These are phyloP conservation scores for Pyrocoelia pectoralis DNA, from an alignment of 2,888 invertebrate species.

Conservation along the genomic window DNA sequence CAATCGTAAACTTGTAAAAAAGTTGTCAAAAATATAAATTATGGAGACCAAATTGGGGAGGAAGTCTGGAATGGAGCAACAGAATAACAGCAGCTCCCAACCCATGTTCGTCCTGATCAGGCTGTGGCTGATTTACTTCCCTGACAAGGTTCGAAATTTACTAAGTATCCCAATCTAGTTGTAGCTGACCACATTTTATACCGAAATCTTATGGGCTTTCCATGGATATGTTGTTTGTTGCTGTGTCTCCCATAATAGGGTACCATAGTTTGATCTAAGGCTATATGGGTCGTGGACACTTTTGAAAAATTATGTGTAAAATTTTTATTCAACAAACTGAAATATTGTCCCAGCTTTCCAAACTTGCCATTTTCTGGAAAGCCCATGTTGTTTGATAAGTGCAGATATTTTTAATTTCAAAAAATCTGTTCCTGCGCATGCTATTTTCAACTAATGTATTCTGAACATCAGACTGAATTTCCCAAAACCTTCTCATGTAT, in stretches of 20 bases:
- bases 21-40: too few relatives aligned
- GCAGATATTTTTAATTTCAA: background rate
- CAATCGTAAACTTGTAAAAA: too few relatives aligned
- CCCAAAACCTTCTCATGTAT: background rate
- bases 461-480: background rate
- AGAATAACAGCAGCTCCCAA: too few relatives aligned
- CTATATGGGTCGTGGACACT: background rate
- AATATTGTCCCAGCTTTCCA: background rate
- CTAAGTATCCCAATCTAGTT: background rate
- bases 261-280: background rate
- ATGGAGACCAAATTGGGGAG: too few relatives aligned
- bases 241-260: background rate
- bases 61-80: too few relatives aligned
- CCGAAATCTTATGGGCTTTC: background rate
- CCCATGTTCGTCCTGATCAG: background rate
- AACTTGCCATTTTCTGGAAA: background rate
- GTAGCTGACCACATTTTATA: background rate
- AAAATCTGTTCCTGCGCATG: background rate
- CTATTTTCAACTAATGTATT: background rate
- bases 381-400: background rate
- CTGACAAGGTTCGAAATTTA: background rate
- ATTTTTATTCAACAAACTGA: too few relatives aligned
- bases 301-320: too few relatives aligned
- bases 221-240: too few relatives aligned
- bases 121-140: background rate